Evolutionary conservation across 2,113 vertebrate genomes (phyloP).

Genomic region (Heloderma charlesbogerti): DNA sequence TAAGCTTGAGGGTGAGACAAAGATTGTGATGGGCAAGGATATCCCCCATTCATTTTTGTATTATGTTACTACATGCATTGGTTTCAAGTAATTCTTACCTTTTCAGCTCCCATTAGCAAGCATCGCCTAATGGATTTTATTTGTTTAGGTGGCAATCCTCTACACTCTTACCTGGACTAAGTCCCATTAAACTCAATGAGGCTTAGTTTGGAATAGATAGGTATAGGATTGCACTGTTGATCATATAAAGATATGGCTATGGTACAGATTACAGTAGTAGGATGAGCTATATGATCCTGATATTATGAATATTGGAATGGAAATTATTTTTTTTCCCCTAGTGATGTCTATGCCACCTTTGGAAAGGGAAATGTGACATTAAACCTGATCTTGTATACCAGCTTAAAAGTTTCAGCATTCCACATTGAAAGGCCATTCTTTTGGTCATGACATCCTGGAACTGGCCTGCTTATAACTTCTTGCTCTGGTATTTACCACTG

Average conservation of each 20-base stretch:
- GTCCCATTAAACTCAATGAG: too few relatives aligned
- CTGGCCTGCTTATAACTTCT: conserved; percentile 32
- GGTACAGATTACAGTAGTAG: background rate
- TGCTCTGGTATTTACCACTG: conserved; percentile 30
- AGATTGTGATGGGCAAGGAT: background rate
- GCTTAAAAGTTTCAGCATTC: conserved; percentile 48
- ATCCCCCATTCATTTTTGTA: background rate
- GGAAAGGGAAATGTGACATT: conserved; percentile 42
- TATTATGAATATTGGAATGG: conserved; percentile 51
- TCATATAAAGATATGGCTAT: background rate
- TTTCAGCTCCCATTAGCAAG: background rate
- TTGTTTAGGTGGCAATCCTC: too few relatives aligned
- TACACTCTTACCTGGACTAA: too few relatives aligned
- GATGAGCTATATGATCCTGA: conserved; percentile 16
- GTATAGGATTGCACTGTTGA: too few relatives aligned
- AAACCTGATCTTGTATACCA: conserved; percentile 36
- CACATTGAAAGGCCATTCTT: conserved; percentile 29
- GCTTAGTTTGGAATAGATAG: too few relatives aligned
- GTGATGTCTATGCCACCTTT: conserved; percentile 29
- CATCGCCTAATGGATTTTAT: background rate
- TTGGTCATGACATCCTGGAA: conserved; percentile 21
- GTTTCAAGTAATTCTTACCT: background rate
- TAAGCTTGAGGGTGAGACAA: background rate
- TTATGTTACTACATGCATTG: background rate
- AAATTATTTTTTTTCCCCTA: conserved; percentile 49